A percentile compares a stretch with the other conserved stretches of the same genome.
phyloP scores from a whole-genome alignment of 2,888 invertebrate genomes.

The Conops quadrifasciatus region DNA sequence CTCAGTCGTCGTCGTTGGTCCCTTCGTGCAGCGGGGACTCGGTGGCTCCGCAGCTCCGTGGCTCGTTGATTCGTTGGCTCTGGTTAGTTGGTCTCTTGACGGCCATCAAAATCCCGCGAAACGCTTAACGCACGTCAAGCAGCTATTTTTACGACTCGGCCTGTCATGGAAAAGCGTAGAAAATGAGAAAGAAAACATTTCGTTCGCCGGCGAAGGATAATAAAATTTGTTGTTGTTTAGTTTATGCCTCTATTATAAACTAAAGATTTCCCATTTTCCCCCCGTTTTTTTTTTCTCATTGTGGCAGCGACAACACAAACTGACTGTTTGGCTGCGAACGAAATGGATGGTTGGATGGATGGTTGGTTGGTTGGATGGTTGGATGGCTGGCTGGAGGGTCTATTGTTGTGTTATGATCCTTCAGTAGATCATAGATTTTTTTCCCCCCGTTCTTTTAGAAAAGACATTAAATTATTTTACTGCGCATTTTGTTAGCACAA shows the following conservation, averaged over 20 bases:
- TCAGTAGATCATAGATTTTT: too few species aligned
- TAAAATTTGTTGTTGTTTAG: neutral
- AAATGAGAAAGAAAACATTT: neutral
- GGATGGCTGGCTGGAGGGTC: constrained; percentile 3
- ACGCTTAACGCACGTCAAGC: neutral
- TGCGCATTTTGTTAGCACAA: constrained; percentile 2
- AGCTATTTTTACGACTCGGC: neutral
- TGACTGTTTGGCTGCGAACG: neutral
- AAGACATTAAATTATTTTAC: neutral
- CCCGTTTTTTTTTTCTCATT: neutral
- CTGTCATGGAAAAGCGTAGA: too few species aligned
- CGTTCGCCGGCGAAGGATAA: neutral
- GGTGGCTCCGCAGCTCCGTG: too few species aligned
- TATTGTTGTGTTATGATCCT: too few species aligned
- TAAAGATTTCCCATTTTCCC: neutral
- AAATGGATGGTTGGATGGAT: neutral
- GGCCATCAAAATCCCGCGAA: neutral
- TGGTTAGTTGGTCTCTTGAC: neutral
- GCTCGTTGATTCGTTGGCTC: too few species aligned
- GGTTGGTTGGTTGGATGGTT: neutral
- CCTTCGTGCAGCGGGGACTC: too few species aligned
- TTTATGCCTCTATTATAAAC: constrained; percentile 14
- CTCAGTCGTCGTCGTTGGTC: too few species aligned
- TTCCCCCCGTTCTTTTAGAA: too few species aligned
- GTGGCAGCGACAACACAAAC: too few species aligned